Base-by-base conservation (phyloP, 2,888 invertebrate genomes). In the Oxytorus armatus region DNA sequence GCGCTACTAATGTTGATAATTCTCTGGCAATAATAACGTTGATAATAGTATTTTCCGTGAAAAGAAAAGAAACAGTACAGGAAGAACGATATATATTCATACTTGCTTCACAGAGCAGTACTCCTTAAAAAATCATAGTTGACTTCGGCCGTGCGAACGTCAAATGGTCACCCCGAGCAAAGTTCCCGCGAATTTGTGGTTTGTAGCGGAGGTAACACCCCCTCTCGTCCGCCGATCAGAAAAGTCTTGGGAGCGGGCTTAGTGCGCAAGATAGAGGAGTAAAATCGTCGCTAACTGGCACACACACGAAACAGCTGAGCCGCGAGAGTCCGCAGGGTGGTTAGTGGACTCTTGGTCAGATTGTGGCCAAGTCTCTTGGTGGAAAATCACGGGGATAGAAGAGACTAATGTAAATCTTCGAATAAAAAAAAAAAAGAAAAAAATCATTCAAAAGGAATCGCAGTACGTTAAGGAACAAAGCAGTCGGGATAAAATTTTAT, bases 221-320 rank as follows among this genome's bases (percentile, higher is more conserved):
- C 3, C 29, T 29, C 5, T 29, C 29, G 3, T n/a, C 21, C 14
- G 1, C 36, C 18, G 16, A n/a, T 33, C 14, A 29, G 59, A 23
- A 11, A 23, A 61, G 25, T 59, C 36, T 29, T 39, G 49, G 33
- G 65, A 44, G 59, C 21, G 0, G 61, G 51, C 39, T 7, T 44
- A 39, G 61, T 51, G 72, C 72, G 72, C 70, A 44, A 72, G 49
- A 23, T 14, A 49, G 61, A 51, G 61, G 39, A 69, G 59, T 49
- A n/a, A 25, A 61, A 51, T 47, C 44, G 29, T 53, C 53, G 16
- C 29, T 25, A 23, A 57, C 39, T 49, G 72, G 49, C 59, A 72
- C 39, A 61, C 39, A 39, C 39, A 61, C 39, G 49, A 61, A 72
- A 72, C 72, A 72, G 72, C 72, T 72, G 72, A 59, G 49, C 39